A percentile compares a stretch with the other conserved stretches of the same genome.
Evolutionary conservation across 2,113 vertebrate genomes (phyloP).

Genomic region (Lycocorax pyrrhopterus): DNA sequence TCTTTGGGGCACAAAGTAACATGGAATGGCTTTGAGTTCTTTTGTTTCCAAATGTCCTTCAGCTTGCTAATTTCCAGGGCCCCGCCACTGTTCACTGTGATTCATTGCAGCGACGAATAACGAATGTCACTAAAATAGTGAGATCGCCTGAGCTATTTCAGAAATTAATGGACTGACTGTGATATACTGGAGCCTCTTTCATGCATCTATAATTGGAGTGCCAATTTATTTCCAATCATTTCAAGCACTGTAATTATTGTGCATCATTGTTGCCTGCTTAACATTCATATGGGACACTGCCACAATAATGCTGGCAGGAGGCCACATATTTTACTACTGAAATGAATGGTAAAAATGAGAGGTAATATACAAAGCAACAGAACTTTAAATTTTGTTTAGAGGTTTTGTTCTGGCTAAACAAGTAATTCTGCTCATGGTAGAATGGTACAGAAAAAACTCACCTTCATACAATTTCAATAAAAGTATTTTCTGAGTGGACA

Average conservation of each 20-base stretch:
- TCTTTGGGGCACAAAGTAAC: neutral
- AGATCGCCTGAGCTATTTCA: conserved; percentile 72
- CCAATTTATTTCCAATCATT: conserved; percentile 83
- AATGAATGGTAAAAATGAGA: conserved; percentile 53
- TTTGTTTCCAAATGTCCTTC: conserved; percentile 54
- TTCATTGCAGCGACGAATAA: conserved; percentile 64
- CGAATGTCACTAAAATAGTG: conserved; percentile 59
- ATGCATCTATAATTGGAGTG: conserved; percentile 77
- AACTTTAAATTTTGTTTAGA: conserved; percentile 50
- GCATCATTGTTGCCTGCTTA: conserved; percentile 75
- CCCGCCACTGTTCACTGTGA: neutral
- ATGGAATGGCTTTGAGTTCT: neutral
- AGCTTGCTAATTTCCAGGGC: conserved; percentile 61
- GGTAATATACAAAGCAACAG: conserved; percentile 14
- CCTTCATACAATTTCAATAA: neutral
- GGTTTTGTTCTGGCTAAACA: conserved; percentile 3
- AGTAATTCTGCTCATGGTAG: neutral
- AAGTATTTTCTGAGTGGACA: neutral
- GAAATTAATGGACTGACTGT: conserved; percentile 79
- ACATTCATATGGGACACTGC: conserved; percentile 68
- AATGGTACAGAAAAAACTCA: neutral
- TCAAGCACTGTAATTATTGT: conserved; percentile 79
- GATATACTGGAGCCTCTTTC: conserved; percentile 73
- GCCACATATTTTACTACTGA: conserved; percentile 62
- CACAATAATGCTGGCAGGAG: conserved; percentile 60